Evolutionary conservation across 2,888 invertebrate genomes (phyloP), one percentile per base, ranked within the genome.

Genomic region (Acholoe squamosa): DNA sequence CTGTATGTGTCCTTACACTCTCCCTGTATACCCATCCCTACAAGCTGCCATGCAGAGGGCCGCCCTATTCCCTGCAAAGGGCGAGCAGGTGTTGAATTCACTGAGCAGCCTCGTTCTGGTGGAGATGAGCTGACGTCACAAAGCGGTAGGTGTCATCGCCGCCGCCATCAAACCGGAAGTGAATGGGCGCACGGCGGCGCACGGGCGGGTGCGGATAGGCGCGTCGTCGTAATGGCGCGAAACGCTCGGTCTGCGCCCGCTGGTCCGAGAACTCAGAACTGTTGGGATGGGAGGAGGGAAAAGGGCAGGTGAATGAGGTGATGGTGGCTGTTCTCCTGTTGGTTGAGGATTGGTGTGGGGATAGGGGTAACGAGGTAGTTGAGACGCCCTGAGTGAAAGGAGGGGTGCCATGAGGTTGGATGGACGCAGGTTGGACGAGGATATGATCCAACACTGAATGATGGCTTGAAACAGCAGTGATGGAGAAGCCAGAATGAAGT

Each of bases 51-150:
- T n/a, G n/a, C 80, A 43, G 43, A 0, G 80, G 31, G 76, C 76
- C 80, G 80, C 34, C 80, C 80, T 80, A 80, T 80, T 80, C 33
- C 43, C 80, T n/a, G 16, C 22, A 80, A 80, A 80, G 80, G 80
- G 80, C 80, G 43, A 5, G 43, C 43, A 80, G 80, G 80, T 80
- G 80, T 80, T 43, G 80, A 34, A 34, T 80, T 80, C 80, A 80
- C 80, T 80, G 80, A 80, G 80, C 80, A 80, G 80, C 80, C 80
- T 80, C 80, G 80, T 80, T 80, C 80, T n/a, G 34, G 80, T 14
- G 22, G 80, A 80, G n/a, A 80, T 80, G 43, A 80, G 80, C 34
- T n/a, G 80, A 80, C 80, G 80, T 80, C 80, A 80, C 80, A 80
- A 80, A 80, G 43, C 80, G 80, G 34, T 5, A 80, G 80, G 80